Evolutionary conservation across 1,140 invertebrate genomes (phyloP).

Genomic region (Diachasmimorpha longicaudata): DNA sequence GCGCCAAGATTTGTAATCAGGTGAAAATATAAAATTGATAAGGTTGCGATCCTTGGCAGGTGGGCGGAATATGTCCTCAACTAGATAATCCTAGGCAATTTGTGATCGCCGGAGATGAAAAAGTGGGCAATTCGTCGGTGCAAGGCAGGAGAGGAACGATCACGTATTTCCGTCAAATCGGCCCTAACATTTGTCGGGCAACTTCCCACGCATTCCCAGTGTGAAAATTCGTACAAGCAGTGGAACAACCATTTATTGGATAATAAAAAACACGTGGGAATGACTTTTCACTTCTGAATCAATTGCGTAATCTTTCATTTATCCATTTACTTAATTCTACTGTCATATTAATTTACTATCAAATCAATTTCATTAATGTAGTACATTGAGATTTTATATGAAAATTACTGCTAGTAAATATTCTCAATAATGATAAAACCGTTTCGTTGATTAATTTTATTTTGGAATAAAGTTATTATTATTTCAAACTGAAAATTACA

Average conservation of each 20-base stretch:
- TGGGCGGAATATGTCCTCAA: constrained; percentile 5
- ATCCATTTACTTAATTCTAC: too few relatives aligned
- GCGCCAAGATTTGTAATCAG: neutral
- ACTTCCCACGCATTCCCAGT: neutral
- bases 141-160: neutral
- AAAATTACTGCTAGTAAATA: too few relatives aligned
- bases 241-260: neutral
- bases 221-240: neutral
- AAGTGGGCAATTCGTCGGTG: constrained; percentile 6
- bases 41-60: neutral
- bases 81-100: constrained; percentile 7
- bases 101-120: neutral
- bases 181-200: neutral
- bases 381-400: too few relatives aligned
- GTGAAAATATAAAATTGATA: neutral
- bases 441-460: too few relatives aligned
- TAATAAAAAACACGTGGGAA: neutral
- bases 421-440: too few relatives aligned
- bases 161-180: constrained; percentile 6
- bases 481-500: too few relatives aligned
- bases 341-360: too few relatives aligned
- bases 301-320: neutral
- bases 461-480: too few relatives aligned
- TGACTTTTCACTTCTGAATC: neutral
- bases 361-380: too few relatives aligned